Evolutionary conservation across 2,888 invertebrate species (phyloP), one percentile per base, ranked within the genome.

Genomic region (Plebejus anna): DNA sequence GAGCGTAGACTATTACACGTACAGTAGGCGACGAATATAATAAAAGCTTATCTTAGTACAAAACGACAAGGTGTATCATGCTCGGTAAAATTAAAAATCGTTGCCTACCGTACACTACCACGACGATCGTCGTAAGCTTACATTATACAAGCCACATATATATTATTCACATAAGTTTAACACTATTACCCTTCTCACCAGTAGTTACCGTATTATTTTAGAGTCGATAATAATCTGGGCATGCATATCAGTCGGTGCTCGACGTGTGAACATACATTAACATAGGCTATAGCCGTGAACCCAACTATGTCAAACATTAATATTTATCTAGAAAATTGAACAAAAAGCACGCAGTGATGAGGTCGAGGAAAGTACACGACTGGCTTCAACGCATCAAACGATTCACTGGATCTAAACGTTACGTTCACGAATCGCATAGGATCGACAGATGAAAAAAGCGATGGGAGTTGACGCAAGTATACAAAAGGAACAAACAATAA

Each of bases 221-320:
- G 79, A 80, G 78, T 81, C 80, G 80, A 78, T 80, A 81, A 79
- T 82, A 85, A 87, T 90, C 89, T 88, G 89, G 89, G 89, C 90
- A 90, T 90, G 90, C 90, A 90, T 87, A 85, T 85, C 82, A 83
- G 81, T 82, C 82, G 81, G 83, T 82, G 80, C 82, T 79, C 76
- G 79, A 79, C 78, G 73, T 79, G 80, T 82, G 78, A 78, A 73
- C 73, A 73, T 55, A 73, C 55, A 72, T 72, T 51, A 71, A 80
- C 77, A 78, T 76, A 79, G 76, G 78, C 77, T 78, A 78, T 76
- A 79, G 76, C 78, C 77, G 79, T 79, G 79, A 78, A 78, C 82
- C 80, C 80, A 80, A 77, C 82, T 81, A 82, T 82, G 83, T 80
- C 78, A 78, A 84, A 59, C 81, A 82, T 81, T 78, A 82, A 81